Conservation (phyloP, 2,797 vertebrate species). For the Pipistrellus kuhlii region DNA sequence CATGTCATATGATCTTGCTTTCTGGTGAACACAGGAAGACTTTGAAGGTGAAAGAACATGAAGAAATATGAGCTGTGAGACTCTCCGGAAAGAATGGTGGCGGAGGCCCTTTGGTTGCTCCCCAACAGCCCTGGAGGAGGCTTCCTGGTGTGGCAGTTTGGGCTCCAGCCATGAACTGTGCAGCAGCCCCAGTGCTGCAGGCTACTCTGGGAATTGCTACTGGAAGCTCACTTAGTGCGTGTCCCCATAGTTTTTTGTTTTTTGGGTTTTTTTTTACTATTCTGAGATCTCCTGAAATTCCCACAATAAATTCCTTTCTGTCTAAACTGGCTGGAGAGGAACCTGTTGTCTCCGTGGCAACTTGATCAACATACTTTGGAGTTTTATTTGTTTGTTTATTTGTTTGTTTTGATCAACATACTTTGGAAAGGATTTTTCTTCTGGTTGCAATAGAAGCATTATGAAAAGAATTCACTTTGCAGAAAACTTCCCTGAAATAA, state of each 20-base stretch:
- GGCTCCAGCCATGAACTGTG: not conserved
- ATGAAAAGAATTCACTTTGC: not conserved
- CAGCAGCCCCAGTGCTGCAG: not conserved
- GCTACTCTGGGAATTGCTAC: not conserved
- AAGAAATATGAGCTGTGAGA: not conserved
- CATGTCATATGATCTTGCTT: not conserved
- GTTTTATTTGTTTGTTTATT: not conserved
- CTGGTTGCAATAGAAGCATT: not conserved
- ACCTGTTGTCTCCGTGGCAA: not conserved
- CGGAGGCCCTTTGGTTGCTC: not conserved
- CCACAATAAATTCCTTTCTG: not conserved
- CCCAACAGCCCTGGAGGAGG: not conserved
- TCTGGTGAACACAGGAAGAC: not conserved
- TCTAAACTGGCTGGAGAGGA: not conserved
- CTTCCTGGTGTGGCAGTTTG: not conserved
- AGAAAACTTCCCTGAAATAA: not conserved
- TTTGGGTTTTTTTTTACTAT: not conserved
- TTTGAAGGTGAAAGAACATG: not conserved
- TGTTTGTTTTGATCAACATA: not conserved
- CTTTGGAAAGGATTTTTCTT: not conserved
- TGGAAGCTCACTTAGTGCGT: no score
- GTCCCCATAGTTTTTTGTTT: no score
- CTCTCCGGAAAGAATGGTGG: not conserved
- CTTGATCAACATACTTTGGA: not conserved
- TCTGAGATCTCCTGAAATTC: slow-evolving; percentile 28